These are phyloP conservation scores for Danio kyathit DNA, from an alignment of 2,797 vertebrate genomes.

Conservation along the genomic window DNA sequence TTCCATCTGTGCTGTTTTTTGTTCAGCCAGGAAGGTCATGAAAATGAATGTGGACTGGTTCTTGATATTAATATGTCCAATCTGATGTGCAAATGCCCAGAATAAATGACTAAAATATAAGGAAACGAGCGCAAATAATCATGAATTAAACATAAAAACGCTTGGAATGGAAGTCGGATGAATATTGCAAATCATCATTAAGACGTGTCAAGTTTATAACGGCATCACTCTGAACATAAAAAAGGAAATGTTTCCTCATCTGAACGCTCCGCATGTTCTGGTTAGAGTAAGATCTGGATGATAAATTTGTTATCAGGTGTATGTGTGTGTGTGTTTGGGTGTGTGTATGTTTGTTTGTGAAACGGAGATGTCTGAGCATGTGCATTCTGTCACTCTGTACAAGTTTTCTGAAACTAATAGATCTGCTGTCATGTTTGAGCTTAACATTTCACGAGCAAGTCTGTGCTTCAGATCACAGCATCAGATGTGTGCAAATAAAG, in stretches of 20 bases:
- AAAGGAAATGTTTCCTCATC: background rate
- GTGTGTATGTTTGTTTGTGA: background rate
- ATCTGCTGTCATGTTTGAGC: background rate
- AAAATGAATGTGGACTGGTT: constrained; percentile 8
- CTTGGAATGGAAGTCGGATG: background rate
- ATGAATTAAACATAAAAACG: constrained; percentile 28
- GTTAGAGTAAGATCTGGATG: background rate
- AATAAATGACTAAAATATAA: constrained; percentile 19
- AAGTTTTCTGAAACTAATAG: background rate
- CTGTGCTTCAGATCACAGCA: constrained; percentile 17
- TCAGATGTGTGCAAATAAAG: constrained; percentile 29
- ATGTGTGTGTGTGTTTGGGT: background rate
- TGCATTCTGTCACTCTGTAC: background rate
- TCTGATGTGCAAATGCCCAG: constrained; percentile 3
- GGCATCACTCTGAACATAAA: constrained; percentile 16
- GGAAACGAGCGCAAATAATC: constrained; percentile 5
- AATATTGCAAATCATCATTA: constrained; percentile 1
- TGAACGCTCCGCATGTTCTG: constrained; percentile 1
- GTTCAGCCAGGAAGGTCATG: constrained; percentile 3
- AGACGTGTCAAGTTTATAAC: constrained; percentile 16
- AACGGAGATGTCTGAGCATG: background rate
- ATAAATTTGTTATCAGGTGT: background rate
- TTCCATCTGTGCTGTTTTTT: constrained; percentile 2
- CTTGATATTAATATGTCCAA: constrained; percentile 19
- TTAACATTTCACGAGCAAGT: background rate